Evolutionary conservation across 2,113 vertebrate species (phyloP), one percentile per base, ranked within the genome.

Genomic region (Nanorana parkeri): DNA sequence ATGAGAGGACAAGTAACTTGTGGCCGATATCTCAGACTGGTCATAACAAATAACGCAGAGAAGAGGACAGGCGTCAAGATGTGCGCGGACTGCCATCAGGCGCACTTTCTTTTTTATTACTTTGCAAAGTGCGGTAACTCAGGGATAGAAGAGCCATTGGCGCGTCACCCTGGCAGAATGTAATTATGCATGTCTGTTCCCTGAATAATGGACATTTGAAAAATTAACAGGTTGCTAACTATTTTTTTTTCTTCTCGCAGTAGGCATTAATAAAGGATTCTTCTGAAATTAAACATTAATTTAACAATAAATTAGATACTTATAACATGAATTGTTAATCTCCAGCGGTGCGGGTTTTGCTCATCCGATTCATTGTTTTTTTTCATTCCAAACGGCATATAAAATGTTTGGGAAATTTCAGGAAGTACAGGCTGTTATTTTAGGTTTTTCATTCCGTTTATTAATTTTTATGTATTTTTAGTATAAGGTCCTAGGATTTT

Each of bases 191-290:
- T 29, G 69, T 81, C 80, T 81, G 26, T 26, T 2, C 80, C 19
- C 69, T 81, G 80, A 74, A 58, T 74, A 81, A 81, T 81, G 69
- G 47, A 74, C 69, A 56, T 81, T 75, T 81, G 69, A 58, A 81
- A 81, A 74, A 81, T 81, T 81, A 81, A 81, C 80, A 81, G 80
- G 80, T 74, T 75, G 69, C 69, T 66, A 66, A 64, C 80, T 26
- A 66, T 81, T 81, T 74, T 66, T 24, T 56, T 73, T 28, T 54
- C 29, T 28, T 13, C 55, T 41, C 55, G 47, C 69, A 74, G 69
- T 81, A 52, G 26, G 69, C 80, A 65, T 81, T 75, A 73, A 81
- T 81, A 74, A 81, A 66, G 68, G 36, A 81, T 74, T 66, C 61
- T 58, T 67, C 24, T 26, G 61, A 81, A 81, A 81, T 81, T 81